Base-by-base conservation (phyloP, 2,113 vertebrate genomes). In the Apodemus sylvaticus region DNA sequence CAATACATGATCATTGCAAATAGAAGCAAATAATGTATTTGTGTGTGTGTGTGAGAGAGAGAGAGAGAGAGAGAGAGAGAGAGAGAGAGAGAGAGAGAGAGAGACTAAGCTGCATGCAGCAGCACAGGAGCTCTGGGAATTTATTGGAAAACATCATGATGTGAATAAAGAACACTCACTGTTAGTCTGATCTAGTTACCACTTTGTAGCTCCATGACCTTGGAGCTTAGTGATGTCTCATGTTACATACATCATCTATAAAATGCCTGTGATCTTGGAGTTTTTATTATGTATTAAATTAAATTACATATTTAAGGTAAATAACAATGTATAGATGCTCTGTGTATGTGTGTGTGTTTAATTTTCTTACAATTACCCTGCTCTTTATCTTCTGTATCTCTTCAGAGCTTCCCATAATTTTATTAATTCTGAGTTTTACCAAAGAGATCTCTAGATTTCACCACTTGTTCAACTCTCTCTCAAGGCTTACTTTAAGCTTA, bases 11-110 rank as follows among this genome's bases (percentile, higher is more conserved):
- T 96, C 76, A 74, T 73, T 92, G 60, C 81, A 96, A 95, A 73
- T 19, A 89, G 26, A 71, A 96, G 62, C 34, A 93, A 95, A 94
- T 85, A 96, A 66, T 86, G 70, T 93, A 36, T 83, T 51, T 97
- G 60, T 93, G 83, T 60, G 81, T 64, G 24, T 64, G 60, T 24
- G 60, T 62, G 22, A 26, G 60, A 26, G 60, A 24, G 60, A 24
- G 7, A 7, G 60, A 31, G 7, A 7, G 60, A 31, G 22, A 26
- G 60, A 26, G 60, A 24, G 60, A 24, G 7, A 7, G 60, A 31
- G 22, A 26, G 60, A 26, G 60, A 24, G 60, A 24, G 7, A 7
- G 60, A 31, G 22, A 26, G 60, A 26, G 60, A 24, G 60, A 24
- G 7, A 7, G 60, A 31, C 70, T 45, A 91, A 89, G 62, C 93